Evolutionary conservation across 2,888 invertebrate genomes (phyloP).

Genomic region (Tetramorium bicarinatum): DNA sequence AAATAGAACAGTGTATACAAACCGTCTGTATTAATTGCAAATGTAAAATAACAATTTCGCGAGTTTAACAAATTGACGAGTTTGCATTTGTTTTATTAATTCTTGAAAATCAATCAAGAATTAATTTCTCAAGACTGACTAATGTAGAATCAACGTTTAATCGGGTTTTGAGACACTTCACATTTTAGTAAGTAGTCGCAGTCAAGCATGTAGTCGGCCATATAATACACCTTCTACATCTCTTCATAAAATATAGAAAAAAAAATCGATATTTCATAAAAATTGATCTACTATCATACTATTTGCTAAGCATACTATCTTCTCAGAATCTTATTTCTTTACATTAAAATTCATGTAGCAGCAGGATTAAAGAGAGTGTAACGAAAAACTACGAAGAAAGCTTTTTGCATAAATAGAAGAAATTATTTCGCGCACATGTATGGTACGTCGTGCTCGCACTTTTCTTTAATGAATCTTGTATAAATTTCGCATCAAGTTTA

Average conservation of each 20-base stretch:
- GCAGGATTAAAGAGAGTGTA: background rate
- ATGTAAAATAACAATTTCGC: background rate
- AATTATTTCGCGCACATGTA: background rate
- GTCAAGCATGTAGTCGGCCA: background rate
- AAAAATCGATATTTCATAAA: background rate
- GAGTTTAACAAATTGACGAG: background rate
- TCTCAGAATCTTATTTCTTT: background rate
- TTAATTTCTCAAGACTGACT: background rate
- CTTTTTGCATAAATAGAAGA: background rate
- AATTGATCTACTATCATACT: background rate
- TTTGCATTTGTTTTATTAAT: background rate
- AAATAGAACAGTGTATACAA: background rate
- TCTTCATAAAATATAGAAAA: background rate
- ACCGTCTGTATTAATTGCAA: background rate
- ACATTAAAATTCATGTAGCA: background rate
- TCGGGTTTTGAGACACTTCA: background rate
- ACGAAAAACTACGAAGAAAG: background rate
- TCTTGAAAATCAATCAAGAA: background rate
- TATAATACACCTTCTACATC: background rate
- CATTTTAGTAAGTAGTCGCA: background rate
- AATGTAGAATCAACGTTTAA: background rate
- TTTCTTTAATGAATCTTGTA: conserved; percentile 4
- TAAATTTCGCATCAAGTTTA: conserved; percentile 1
- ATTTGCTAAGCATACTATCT: background rate
- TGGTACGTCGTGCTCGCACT: background rate